A percentile compares a stretch with the other conserved stretches of the same genome.
These are phyloP conservation scores for Calyptommatus sinebrachiatus DNA, from an alignment of 2,113 vertebrate genomes.

Conservation along the genomic window DNA sequence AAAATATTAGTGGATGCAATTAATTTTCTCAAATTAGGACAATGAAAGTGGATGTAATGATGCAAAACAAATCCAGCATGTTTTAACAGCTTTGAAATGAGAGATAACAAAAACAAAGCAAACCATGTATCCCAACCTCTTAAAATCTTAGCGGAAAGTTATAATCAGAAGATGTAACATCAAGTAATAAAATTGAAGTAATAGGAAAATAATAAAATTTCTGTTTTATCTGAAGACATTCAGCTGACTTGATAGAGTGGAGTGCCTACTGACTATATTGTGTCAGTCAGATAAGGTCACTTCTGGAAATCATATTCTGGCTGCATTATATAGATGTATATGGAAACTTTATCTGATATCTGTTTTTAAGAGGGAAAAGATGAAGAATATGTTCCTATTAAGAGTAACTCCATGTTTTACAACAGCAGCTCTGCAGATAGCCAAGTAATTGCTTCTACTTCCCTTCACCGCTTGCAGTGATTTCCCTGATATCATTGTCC, in stretches of 20 bases:
- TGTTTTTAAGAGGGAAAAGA: background rate
- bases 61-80: background rate
- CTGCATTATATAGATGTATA: constrained; percentile 7
- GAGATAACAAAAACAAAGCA: background rate
- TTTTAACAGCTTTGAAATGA: background rate
- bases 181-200: constrained; percentile 11
- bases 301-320: constrained; percentile 1
- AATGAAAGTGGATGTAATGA: constrained; percentile 7
- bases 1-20: background rate
- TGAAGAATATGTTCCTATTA: background rate
- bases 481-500: constrained; percentile 7
- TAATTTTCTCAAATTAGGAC: background rate
- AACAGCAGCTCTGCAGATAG: background rate
- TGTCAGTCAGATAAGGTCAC: constrained; percentile 12
- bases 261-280: background rate
- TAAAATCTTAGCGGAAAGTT: background rate
- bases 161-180: constrained; percentile 10
- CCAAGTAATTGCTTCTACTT: background rate
- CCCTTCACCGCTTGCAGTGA: background rate
- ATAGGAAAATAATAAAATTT: constrained; percentile 24
- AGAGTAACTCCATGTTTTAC: background rate
- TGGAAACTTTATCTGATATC: background rate
- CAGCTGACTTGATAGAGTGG: background rate
- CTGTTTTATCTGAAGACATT: constrained; percentile 5
- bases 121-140: background rate